Evolutionary conservation across 2,888 invertebrate genomes (phyloP).

Genomic region (Melinopterus prodromus): DNA sequence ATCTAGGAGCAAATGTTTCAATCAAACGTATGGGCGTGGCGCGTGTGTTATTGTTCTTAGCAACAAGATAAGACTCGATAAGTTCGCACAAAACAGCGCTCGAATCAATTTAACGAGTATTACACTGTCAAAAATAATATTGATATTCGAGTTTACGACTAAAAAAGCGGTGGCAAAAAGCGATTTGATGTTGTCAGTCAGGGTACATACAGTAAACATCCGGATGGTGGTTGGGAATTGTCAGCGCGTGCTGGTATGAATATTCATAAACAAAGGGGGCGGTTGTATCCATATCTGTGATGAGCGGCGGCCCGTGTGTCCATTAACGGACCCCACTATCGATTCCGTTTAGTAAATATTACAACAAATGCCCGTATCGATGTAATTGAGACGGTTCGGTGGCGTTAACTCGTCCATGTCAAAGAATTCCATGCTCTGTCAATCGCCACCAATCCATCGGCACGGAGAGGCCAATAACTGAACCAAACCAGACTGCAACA

Average conservation of each 20-base stretch:
- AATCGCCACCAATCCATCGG: neutral
- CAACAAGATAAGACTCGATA: no score
- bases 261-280: constrained; percentile 16
- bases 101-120: neutral
- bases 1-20: no score
- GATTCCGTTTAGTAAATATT: neutral
- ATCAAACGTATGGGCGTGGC: no score
- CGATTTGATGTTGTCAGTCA: neutral
- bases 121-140: neutral
- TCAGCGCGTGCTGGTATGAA: constrained; percentile 23
- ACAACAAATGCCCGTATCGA: neutral
- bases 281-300: neutral
- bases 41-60: no score
- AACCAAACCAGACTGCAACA: neutral
- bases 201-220: neutral
- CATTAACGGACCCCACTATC: neutral
- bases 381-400: neutral
- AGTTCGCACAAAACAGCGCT: neutral
- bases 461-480: neutral
- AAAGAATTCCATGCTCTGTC: neutral
- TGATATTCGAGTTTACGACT: neutral
- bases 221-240: constrained; percentile 9
- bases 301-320: neutral
- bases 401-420: neutral
- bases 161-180: neutral